A percentile compares a stretch with the other conserved stretches of the same genome.
These are phyloP conservation scores for Alexandromys fortis DNA, from an alignment of 2,113 vertebrate genomes.

Conservation along the genomic window DNA sequence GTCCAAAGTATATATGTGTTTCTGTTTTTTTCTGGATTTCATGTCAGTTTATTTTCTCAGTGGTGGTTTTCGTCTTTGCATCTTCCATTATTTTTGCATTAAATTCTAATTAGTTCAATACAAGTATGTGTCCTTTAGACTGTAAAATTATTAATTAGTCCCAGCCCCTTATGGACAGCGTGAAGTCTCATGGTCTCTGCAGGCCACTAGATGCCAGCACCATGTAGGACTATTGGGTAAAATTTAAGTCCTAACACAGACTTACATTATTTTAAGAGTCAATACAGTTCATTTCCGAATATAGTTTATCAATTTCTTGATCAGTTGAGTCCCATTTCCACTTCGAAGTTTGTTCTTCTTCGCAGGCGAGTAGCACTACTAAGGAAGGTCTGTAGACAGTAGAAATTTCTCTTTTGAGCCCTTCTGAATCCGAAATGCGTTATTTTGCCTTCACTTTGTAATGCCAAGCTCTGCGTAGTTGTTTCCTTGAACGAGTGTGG, in stretches of 20 bases:
- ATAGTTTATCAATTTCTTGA: background rate
- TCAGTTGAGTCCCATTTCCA: background rate
- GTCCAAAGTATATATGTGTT: background rate
- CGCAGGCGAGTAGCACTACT: background rate
- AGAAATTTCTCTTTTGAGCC: background rate
- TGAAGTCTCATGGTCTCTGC: background rate
- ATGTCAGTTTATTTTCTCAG: constrained; percentile 5
- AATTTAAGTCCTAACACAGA: background rate
- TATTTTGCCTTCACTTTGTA: constrained; percentile 13
- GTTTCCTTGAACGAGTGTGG: constrained; percentile 21
- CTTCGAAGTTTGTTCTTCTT: background rate
- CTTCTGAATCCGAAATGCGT: background rate
- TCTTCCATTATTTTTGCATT: constrained; percentile 12
- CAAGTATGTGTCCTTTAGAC: background rate
- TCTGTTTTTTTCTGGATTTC: background rate
- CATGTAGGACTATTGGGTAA: background rate
- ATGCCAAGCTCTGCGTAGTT: background rate
- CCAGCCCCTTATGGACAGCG: background rate
- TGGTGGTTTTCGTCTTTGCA: background rate
- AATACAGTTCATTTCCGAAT: background rate
- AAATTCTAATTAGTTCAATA: constrained; percentile 15
- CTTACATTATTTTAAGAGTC: background rate
- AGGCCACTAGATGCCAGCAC: background rate
- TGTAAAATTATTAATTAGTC: background rate
- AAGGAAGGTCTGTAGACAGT: background rate